Evolutionary conservation across 2,888 invertebrate genomes (phyloP), one percentile per base, ranked within the genome.

Genomic region (Cryptocheilus praepositus): DNA sequence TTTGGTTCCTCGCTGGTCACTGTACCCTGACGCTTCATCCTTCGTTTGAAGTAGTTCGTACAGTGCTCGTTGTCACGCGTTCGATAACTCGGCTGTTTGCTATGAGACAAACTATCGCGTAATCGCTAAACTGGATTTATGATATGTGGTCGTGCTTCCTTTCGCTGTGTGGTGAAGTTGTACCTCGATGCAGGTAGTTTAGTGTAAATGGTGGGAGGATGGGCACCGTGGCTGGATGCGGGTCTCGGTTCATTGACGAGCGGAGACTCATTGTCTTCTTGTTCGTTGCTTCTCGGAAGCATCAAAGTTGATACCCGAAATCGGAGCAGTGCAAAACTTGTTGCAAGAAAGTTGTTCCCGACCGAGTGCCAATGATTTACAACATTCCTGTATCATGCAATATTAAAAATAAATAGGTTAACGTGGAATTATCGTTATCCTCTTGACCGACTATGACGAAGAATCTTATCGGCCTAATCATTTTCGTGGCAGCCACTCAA

Each of bases 191-290:
- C 8, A 16, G 49, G n/a, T 36, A 19, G 13, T 57, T 57, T 43
- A 36, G 22, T 22, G 43, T 21, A 11, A 36, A 11, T 28, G 46
- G 25, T 21, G 15, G 61, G 54, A 16, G 11, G 21, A 44, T 18
- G 16, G 22, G 7, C 58, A n/a, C 49, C 13, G 53, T 15, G 21
- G 11, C 18, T 21, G 56, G 21, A 57, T 67, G 58, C 25, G 52
- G 18, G 61, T 73, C 73, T 60, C 62, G 61, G 63, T 73, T 73
- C 61, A 69, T 76, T 64, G 59, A 65, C 55, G 56, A 61, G 54
- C 45, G 57, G 54, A 49, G 44, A 19, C 45, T n/a, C 28, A 21
- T 53, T 43, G 19, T 45, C 45, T 56, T 58, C 64, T 61, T 56
- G 45, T 45, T 52, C 64, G 61, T 21, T 57, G 58, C 25, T 57